Evolutionary conservation across 2,113 vertebrate genomes (phyloP).

Genomic region (Nibea albiflora): DNA sequence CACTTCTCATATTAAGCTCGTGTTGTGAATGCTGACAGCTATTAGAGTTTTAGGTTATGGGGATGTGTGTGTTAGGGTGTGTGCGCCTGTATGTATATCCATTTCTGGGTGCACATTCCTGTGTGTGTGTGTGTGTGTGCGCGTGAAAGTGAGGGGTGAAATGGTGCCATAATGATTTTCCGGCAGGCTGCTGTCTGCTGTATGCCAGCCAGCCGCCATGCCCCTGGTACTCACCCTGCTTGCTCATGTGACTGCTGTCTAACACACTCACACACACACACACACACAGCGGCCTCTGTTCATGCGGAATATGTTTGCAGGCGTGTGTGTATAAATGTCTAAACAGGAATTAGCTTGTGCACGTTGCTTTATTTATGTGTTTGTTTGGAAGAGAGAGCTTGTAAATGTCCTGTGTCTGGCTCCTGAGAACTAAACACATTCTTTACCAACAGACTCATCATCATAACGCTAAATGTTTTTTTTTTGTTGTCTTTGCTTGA

Average conservation of each 20-base stretch:
- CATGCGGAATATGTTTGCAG: too few species aligned
- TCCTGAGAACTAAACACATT: constrained; percentile 12
- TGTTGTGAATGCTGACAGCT: constrained; percentile 65
- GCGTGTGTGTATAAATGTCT: background rate
- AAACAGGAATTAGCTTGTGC: background rate
- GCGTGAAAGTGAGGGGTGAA: constrained; percentile 1
- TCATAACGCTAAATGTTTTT: constrained; percentile 23
- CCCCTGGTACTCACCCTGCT: background rate
- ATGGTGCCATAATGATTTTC: constrained; percentile 42
- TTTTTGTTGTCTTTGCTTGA: constrained; percentile 12
- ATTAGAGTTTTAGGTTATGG: constrained; percentile 43
- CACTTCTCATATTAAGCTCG: constrained; percentile 65
- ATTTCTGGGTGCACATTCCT: background rate
- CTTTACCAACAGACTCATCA: constrained; percentile 11
- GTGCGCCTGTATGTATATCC: background rate
- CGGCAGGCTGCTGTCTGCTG: constrained; percentile 10
- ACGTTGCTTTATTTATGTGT: constrained; percentile 6
- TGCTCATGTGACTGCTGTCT: constrained; percentile 7
- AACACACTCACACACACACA: background rate
- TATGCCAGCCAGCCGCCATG: constrained; percentile 22
- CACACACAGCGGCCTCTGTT: too few species aligned
- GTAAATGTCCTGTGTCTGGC: background rate
- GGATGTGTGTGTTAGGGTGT: constrained; percentile 5
- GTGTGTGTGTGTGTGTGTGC: background rate
- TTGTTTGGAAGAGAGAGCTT: background rate